Base-by-base conservation (phyloP, 1,140 invertebrate genomes). In the Hyles euphorbiae region DNA sequence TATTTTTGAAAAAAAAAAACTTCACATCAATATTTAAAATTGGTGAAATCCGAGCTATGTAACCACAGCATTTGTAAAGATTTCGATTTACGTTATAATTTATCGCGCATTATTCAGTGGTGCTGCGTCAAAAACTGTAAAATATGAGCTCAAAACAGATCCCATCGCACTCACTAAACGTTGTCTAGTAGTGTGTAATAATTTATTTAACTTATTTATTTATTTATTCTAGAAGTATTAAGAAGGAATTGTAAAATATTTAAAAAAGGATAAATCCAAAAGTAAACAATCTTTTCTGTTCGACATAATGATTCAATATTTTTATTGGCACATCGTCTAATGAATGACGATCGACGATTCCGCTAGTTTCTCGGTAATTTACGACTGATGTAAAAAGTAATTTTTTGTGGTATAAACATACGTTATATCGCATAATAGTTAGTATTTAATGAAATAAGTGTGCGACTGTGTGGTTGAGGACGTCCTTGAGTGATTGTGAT, bases 181-280 rank as follows among this genome's bases (percentile, higher is more conserved):
- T 62, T 55, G 60, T 66, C 57, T 57, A 65, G 53, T 70, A 74
- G 69, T 71, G 56, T 70, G 69, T 63, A 72, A 63, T 81, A 83
- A 83, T 80, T 83, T 84, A 83, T 79, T 82, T 88, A 82, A 86
- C 77, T 86, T 88, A 86, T 83, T 88, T 84, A 85, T 87, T 87
- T 85, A 88, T 84, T 87, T 87, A 87, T 86, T 81, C 59, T 78
- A 79, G 79, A 72, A 68, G 60, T 78, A 78, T 78, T 70, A 67
- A 68, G 61, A 77, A 78, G 72, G 70, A 58, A 60, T 66, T 68
- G 57, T 63, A 66, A 63, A 59, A 48, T 56, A 56, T 67, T 65
- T 62, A 11, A 43, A 40, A n/a, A 53, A 32, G n/a, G 40, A 11
- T 48, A n/a, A 5, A 48, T 48, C 46, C 2, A n/a, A 48, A 45